phyloP scores from a whole-genome alignment of 1,140 invertebrate species.

The Anagrus nilaparvatae region DNA sequence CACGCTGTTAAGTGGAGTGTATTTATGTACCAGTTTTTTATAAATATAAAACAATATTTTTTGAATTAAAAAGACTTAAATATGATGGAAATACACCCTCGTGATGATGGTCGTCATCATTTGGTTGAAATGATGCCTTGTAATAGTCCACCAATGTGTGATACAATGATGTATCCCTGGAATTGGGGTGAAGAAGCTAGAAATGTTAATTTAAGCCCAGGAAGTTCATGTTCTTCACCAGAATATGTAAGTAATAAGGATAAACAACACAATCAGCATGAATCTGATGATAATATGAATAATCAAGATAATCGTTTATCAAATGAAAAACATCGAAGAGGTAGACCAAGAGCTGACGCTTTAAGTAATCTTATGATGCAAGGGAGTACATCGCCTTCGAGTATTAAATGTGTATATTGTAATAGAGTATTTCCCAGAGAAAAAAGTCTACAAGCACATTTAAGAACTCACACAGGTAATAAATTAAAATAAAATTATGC shows the following conservation, averaged over 20 bases:
- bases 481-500: too few relatives aligned
- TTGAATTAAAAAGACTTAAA: not conserved
- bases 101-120: constrained; percentile 25
- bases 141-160: constrained; percentile 33
- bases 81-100: constrained; percentile 30
- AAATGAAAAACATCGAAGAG: constrained; percentile 41
- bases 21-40: too few relatives aligned
- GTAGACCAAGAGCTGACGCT: constrained; percentile 62
- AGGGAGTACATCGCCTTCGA: constrained; percentile 59
- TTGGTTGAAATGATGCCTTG: constrained; percentile 21
- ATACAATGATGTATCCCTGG: constrained; percentile 35
- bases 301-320: not conserved
- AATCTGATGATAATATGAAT: too few relatives aligned
- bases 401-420: constrained; percentile 66
- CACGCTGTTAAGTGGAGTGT: too few relatives aligned
- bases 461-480: constrained; percentile 73
- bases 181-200: constrained; percentile 37
- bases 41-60: too few relatives aligned
- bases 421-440: constrained; percentile 69
- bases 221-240: constrained; percentile 38
- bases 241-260: constrained; percentile 33
- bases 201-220: constrained; percentile 37
- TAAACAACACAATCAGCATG: constrained; percentile 2
- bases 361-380: constrained; percentile 62
- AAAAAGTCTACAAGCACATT: constrained; percentile 72